Conservation (phyloP, 2,888 invertebrate species). For the Hedya salicella region DNA sequence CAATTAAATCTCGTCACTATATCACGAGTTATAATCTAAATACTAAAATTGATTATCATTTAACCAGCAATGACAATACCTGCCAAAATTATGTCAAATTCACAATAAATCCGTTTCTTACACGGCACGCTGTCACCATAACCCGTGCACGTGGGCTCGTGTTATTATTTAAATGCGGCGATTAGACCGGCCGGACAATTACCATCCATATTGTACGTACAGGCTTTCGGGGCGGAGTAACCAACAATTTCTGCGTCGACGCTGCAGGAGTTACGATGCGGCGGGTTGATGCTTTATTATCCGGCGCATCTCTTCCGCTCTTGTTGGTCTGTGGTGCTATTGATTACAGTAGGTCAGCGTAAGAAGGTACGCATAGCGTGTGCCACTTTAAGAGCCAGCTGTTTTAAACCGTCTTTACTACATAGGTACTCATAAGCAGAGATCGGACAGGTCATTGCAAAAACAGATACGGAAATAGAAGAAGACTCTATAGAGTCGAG, state of each 20-base stretch:
- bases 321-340: conserved; percentile 44
- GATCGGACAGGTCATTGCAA: no score
- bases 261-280: conserved; percentile 78
- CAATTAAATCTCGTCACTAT: no score
- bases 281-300: conserved; percentile 80
- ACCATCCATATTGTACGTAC: conserved; percentile 67
- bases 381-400: no score
- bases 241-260: conserved; percentile 80
- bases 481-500: no score
- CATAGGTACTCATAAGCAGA: no score
- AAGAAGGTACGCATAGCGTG: background rate
- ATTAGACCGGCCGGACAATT: conserved; percentile 70
- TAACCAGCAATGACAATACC: conserved; percentile 8
- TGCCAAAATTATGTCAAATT: conserved; percentile 31
- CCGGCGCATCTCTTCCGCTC: conserved; percentile 81
- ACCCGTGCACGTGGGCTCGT: conserved; percentile 45
- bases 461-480: no score
- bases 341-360: conserved; percentile 22
- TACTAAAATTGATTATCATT: background rate
- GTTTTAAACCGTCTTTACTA: no score
- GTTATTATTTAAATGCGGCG: conserved; percentile 69
- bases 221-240: conserved; percentile 65
- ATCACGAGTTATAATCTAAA: background rate
- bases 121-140: conserved; percentile 37
- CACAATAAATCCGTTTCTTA: conserved; percentile 34